Evolutionary conservation across 2,888 invertebrate species (phyloP).

Genomic region (Pogonocherus hispidulus): DNA sequence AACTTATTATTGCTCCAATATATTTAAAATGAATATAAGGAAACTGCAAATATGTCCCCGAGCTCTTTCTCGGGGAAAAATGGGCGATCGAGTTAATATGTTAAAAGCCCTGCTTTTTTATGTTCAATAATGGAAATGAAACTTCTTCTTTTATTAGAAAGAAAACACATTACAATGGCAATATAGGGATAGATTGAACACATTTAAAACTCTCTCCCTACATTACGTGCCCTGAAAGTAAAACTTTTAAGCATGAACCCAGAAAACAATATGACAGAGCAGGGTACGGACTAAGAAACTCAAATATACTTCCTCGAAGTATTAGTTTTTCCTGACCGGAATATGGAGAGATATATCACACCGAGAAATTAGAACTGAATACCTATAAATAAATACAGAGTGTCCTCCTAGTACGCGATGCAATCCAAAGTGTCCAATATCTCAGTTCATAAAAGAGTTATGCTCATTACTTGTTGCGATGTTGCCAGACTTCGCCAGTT

Average conservation of each 20-base stretch:
- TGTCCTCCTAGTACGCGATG: too few species aligned
- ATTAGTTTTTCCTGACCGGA: constrained; percentile 2
- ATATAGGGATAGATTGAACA: constrained; percentile 5
- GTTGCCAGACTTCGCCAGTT: too few species aligned
- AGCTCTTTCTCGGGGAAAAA: constrained; percentile 7
- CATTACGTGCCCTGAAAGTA: constrained; percentile 4
- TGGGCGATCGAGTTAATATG: constrained; percentile 22
- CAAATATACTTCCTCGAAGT: not conserved
- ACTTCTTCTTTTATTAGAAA: constrained; percentile 20
- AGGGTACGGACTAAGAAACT: not conserved
- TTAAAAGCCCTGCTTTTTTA: constrained; percentile 21
- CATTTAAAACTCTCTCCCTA: constrained; percentile 7
- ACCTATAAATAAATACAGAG: too few species aligned
- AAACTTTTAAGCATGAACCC: constrained; percentile 2
- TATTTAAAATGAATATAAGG: not conserved
- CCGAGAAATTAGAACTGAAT: too few species aligned
- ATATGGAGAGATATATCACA: not conserved
- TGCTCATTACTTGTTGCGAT: too few species aligned
- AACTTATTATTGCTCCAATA: constrained; percentile 6
- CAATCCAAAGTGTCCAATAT: too few species aligned
- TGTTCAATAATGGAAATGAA: constrained; percentile 29
- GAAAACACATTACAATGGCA: constrained; percentile 18
- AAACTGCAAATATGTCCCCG: constrained; percentile 10
- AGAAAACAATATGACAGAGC: constrained; percentile 1
- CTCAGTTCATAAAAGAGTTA: too few species aligned